phyloP scores from a whole-genome alignment of 2,113 vertebrate genomes.

The Phyllopteryx taeniolatus region DNA sequence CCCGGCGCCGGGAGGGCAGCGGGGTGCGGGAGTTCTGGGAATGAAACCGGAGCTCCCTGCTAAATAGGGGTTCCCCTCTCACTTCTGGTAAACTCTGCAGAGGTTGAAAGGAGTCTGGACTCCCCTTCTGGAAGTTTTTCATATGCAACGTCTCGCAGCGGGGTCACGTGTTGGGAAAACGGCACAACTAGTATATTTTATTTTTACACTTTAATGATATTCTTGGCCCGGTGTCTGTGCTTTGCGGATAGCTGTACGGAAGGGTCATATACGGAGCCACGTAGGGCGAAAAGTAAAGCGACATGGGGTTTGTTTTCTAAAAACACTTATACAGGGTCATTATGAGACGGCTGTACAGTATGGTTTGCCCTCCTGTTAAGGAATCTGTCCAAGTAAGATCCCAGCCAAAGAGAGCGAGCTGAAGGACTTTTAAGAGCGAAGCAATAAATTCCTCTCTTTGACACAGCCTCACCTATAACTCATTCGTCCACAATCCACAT shows the following conservation, averaged over 20 bases:
- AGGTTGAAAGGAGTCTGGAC: conserved; percentile 17
- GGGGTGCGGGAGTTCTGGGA: conserved; percentile 43
- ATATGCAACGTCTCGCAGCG: conserved; percentile 24
- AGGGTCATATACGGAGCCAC: not conserved
- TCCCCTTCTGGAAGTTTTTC: conserved; percentile 27
- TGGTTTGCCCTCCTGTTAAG: conserved; percentile 33
- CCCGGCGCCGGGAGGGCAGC: conserved; percentile 14
- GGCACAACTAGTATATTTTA: conserved; percentile 41
- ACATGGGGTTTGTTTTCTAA: conserved; percentile 8
- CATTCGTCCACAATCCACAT: not conserved
- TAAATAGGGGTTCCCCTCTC: conserved; percentile 50
- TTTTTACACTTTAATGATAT: conserved; percentile 25
- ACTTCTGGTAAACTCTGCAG: conserved; percentile 39
- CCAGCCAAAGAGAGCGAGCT: conserved; percentile 16
- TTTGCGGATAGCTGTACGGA: conserved; percentile 30
- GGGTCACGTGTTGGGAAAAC: conserved; percentile 40
- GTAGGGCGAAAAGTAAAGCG: conserved; percentile 8
- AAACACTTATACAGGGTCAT: not conserved
- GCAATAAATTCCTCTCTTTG: conserved; percentile 34
- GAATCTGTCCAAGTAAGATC: conserved; percentile 36
- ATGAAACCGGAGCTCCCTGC: conserved; percentile 45
- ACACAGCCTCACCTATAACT: conserved; percentile 13
- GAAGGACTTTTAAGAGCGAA: conserved; percentile 42
- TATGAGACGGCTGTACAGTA: conserved; percentile 8
- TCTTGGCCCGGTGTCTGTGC: conserved; percentile 15